Base-by-base conservation (phyloP, 1,140 invertebrate genomes). In the Heliconius congener region DNA sequence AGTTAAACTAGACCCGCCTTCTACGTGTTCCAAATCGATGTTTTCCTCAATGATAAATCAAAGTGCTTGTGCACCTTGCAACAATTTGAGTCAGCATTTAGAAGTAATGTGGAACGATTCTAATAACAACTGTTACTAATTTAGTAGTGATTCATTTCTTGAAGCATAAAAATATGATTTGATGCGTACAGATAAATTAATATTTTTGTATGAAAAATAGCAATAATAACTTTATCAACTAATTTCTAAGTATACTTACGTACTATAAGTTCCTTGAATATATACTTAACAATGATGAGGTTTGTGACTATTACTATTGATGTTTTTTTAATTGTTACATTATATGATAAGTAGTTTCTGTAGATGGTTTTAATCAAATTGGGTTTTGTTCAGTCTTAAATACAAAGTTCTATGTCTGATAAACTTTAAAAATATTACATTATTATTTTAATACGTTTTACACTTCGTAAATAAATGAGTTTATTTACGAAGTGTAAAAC, bases 31-130 rank as follows among this genome's bases (percentile, higher is more conserved):
- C 18, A 70, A 71, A 72, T 23, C 39, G 55, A 39, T n/a, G 66
- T 52, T 76, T 70, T 76, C 75, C 75, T 76, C 39, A 71, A 77
- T 72, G 70, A 77, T 77, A 77, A 72, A 72, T 72, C 19, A 34
- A 42, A 71, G 42, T 77, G 70, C 70, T 30, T 23, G 30, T 76
- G 42, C 76, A 71, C 42, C 76, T 72, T 77, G 70, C 50, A 50
- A 55, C 39, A 39, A 27, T 71, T 77, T 77, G 70, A 70, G 70
- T 77, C 76, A 77, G 76, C 76, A 72, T 39, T 77, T 72, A 52
- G 18, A 34, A 11, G 27, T 50, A 72, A 77, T 77, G 57, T 66
- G 70, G 70, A 77, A 71, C 76, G 18, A 55, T 72, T 71, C 46
- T 37, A 46, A 72, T 27, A 42, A 66, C 23, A 37, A 77, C 34